Conservation (phyloP, 2,797 vertebrate species). For the Ciconia nigra region DNA sequence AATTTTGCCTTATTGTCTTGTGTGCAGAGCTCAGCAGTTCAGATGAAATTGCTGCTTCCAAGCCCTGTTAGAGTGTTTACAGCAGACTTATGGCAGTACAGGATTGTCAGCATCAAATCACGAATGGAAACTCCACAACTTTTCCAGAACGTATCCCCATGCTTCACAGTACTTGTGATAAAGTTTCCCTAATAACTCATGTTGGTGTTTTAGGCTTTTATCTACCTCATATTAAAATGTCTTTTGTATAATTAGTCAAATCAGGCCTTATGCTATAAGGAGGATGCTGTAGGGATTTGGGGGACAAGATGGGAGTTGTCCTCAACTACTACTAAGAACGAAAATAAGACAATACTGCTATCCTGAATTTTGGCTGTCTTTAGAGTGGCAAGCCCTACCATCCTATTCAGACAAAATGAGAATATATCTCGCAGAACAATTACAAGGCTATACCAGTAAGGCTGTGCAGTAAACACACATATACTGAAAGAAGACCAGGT, state of each 20-base stretch:
- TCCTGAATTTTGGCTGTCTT: neutral
- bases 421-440: neutral
- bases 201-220: neutral
- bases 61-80: neutral
- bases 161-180: neutral
- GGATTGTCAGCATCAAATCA: neutral
- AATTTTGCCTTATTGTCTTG: neutral
- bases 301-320: neutral
- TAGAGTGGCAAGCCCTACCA: neutral
- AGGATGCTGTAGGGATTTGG: neutral
- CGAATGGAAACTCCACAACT: neutral
- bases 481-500: neutral
- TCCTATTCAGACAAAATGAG: neutral
- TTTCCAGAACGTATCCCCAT: neutral
- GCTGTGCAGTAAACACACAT: neutral
- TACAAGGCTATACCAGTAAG: neutral
- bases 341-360: neutral
- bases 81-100: neutral
- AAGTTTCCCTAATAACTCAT: neutral
- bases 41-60: neutral
- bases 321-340: neutral
- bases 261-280: neutral
- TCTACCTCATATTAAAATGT: neutral
- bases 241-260: neutral
- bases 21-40: neutral